Conservation (phyloP, 2,888 invertebrate genomes). For the Tetranychus piercei region DNA sequence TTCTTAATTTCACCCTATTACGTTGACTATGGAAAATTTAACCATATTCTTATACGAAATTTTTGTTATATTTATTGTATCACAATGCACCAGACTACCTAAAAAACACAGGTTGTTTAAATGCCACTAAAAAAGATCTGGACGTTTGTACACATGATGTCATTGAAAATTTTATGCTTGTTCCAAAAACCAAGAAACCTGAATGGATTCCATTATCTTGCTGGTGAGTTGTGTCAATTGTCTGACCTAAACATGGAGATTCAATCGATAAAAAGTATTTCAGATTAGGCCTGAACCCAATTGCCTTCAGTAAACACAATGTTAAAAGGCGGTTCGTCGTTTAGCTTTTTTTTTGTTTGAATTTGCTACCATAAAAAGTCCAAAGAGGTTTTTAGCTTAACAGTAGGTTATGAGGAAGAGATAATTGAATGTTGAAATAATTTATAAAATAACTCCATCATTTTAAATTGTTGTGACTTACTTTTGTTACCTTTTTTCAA, state of each 20-base stretch:
- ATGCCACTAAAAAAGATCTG: constrained; percentile 17
- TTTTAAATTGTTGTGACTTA: neutral
- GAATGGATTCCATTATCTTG: constrained; percentile 21
- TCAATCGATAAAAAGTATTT: neutral
- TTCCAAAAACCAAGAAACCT: constrained; percentile 18
- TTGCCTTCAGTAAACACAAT: no score
- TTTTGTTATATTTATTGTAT: no score
- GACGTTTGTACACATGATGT: constrained; percentile 19
- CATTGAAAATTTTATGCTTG: constrained; percentile 18
- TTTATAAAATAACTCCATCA: neutral
- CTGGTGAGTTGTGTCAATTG: constrained; percentile 18
- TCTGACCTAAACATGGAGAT: neutral
- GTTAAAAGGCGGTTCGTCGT: no score
- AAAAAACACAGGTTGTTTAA: constrained; percentile 17
- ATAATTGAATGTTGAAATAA: no score
- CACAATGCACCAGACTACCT: constrained; percentile 14
- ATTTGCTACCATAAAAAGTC: no score
- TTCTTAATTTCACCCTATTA: neutral
- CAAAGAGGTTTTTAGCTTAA: no score
- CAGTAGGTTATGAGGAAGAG: no score
- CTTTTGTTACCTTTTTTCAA: constrained; percentile 3
- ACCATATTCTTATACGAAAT: neutral
- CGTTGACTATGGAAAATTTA: neutral
- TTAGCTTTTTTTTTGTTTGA: no score
- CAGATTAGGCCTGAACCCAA: no score